Base-by-base conservation (phyloP, 2,888 invertebrate genomes). In the Tholera decimalis region DNA sequence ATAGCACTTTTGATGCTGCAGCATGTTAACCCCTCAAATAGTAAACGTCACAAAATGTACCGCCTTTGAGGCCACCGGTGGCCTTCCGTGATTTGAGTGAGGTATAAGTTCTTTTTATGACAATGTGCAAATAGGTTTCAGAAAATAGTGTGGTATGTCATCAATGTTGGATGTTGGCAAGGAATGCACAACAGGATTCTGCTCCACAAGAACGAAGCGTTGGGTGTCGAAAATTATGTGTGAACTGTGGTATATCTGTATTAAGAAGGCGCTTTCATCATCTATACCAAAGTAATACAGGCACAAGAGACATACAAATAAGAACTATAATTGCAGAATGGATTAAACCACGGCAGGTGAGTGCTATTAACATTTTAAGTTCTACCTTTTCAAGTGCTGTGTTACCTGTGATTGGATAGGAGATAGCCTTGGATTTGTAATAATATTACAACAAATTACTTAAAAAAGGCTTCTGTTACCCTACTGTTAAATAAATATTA, bases 141-240 rank as follows among this genome's bases (percentile, higher is more conserved):
- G 46, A 46, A 26, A n/a, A 46, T 46, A 46, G 46, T 46, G 9
- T 46, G 46, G 46, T 46, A 11, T 46, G 46, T n/a, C 46, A n/a
- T 2, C 46, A 0, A 2, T 46, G 46, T 5, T 46, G n/a, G 46
- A 46, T 46, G 26, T 46, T 28, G 46, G 46, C n/a, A 46, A 46
- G 46, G 26, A 5, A 46, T 46, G 46, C 46, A 46, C 46, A 46
- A 9, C 44, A 46, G 24, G n/a, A 26, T n/a, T 15, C 46, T 26
- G 26, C 2, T 26, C 2, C 26, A 46, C 26, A n/a, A n/a, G 46
- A 46, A 0, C 26, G 46, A n/a, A 3, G 7, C 15, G 9, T 46
- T 28, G 26, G 46, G 0, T 26, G 18, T 28, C 1, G 26, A 26
- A 24, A 46, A 46, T 0, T 44, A 46, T 46, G 46, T 9, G 46